Percentiles rank a stretch among this genome's conserved stretches.
phyloP scores from a whole-genome alignment of 2,888 invertebrate genomes.

The Dryococelus australis region DNA sequence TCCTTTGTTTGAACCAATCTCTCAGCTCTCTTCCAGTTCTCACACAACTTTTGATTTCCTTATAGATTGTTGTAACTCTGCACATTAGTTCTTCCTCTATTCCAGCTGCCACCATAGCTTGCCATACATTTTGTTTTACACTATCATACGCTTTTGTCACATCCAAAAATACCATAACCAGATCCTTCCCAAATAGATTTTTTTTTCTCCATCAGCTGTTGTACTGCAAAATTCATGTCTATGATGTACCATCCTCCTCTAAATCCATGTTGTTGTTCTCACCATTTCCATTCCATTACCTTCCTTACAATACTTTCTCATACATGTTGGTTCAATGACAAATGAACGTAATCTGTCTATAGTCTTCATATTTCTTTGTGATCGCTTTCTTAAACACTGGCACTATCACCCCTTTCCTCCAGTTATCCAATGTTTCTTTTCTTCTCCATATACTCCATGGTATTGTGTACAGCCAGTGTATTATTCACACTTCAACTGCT shows the following conservation, averaged over 20 bases:
- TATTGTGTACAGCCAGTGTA: no score
- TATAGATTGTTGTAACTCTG: background rate
- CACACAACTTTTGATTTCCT: no score
- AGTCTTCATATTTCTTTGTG: background rate
- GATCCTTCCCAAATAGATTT: background rate
- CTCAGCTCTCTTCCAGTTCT: no score
- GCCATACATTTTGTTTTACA: background rate
- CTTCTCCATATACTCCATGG: no score
- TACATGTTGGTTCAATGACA: background rate
- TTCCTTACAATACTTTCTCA: background rate
- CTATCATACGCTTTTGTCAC: background rate
- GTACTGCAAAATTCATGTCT: background rate
- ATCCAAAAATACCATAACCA: background rate
- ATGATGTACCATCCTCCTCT: background rate
- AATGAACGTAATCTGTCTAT: background rate
- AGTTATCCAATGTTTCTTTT: background rate
- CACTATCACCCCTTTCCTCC: background rate
- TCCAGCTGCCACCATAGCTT: background rate
- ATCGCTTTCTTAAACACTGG: background rate
- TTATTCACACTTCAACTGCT: no score
- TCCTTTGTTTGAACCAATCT: no score
- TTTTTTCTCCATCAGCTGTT: constrained; percentile 7
- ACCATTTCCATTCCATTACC: background rate
- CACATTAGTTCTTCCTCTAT: background rate
- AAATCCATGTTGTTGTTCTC: background rate